Base-by-base conservation (phyloP, 2,888 invertebrate species). In the Xanthia togata region DNA sequence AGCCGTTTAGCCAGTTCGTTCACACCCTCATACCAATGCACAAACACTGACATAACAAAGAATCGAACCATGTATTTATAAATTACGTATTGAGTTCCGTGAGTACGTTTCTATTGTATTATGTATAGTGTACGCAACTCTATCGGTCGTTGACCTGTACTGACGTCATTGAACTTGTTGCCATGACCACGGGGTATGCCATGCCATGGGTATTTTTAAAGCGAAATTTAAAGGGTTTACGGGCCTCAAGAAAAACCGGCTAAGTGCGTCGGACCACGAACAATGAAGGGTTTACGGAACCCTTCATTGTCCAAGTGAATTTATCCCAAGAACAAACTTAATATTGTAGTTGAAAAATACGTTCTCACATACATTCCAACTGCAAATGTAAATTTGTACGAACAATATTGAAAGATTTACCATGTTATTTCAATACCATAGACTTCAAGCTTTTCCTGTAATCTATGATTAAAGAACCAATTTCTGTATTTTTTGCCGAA, bases 21-120 rank as follows among this genome's bases (percentile, higher is more conserved):
- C 62, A 84, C 73, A 65, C 44, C 44, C 23, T 60, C 69, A 70
- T 26, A 38, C 62, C 62, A 62, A 74, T n/a, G 68, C 63, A 59
- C 44, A 57, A 71, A 62, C 62, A 72, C 72, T 81, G 76, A 76
- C 72, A 76, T 75, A 83, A 83, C 76, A 53, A 70, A 74, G 72
- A 78, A 78, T 75, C 81, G 70, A 79, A 72, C 70, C 63, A 72
- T 65, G 77, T 71, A 73, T 70, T 76, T 80, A 79, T 62, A 77
- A 65, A 81, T 86, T 79, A 87, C 78, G 77, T 76, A 31, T 65
- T 65, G 41, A 72, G 83, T 79, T 84, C 80, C 78, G 70, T 69
- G 76, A 60, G 69, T 76, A 75, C 35, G 41, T 68, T 78, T 44
- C 80, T 77, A 85, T 87, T 83, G 78, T 86, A 70, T 79, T 73